Conservation (phyloP, 2,113 vertebrate genomes). For the Peromyscus californicus region DNA sequence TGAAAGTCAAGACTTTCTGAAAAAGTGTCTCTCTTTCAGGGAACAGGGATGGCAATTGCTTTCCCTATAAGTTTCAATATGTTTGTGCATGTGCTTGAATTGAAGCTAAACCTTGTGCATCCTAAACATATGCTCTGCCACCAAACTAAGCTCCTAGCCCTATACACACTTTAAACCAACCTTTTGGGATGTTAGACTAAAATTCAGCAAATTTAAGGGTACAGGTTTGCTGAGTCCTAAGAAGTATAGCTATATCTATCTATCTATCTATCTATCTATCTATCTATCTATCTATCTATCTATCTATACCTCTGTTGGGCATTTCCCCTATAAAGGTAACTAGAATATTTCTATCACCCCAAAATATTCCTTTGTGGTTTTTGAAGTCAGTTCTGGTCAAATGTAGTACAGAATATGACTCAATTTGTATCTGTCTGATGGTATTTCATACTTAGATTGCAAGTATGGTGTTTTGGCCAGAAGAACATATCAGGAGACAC, state of each 20-base stretch:
- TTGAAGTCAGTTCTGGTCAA: conserved; percentile 17
- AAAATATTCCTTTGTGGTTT: conserved; percentile 12
- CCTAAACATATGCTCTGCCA: neutral
- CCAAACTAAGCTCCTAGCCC: neutral
- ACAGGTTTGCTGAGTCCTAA: neutral
- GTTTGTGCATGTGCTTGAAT: neutral
- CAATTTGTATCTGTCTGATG: neutral
- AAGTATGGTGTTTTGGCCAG: conserved; percentile 1
- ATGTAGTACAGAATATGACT: conserved; percentile 10
- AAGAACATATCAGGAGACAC: neutral
- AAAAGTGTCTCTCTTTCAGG: neutral
- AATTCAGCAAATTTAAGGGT: conserved; percentile 23
- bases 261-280: neutral
- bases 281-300: neutral
- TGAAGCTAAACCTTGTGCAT: neutral
- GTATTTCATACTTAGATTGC: conserved; percentile 36
- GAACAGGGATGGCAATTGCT: neutral
- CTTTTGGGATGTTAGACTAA: conserved; percentile 46
- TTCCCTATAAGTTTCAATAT: neutral
- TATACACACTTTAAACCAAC: neutral
- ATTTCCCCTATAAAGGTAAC: neutral
- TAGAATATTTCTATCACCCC: neutral
- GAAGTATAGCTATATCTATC: neutral
- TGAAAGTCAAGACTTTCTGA: conserved; percentile 14
- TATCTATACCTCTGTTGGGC: neutral